Conservation (phyloP, 2,888 invertebrate genomes). For the Linnaemya tessellans region DNA sequence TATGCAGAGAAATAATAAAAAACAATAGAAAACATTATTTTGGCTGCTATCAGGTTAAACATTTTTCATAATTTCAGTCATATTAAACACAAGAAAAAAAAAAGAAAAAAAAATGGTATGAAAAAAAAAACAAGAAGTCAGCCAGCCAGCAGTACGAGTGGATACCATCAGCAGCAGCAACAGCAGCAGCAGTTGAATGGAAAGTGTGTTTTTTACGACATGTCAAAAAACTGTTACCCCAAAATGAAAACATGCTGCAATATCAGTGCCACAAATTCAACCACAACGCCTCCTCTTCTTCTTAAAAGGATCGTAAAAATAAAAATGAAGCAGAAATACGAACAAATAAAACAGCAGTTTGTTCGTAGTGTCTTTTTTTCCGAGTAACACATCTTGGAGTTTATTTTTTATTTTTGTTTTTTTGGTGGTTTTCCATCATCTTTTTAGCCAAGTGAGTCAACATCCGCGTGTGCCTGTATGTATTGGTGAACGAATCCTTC, state of each 20-base stretch:
- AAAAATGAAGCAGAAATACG: neutral
- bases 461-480: neutral
- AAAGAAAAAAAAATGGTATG: conserved; percentile 33
- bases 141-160: conserved; percentile 7
- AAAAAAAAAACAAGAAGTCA: conserved; percentile 21
- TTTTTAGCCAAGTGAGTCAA: conserved; percentile 65
- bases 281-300: conserved; percentile 60
- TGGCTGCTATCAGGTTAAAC: conserved; percentile 67
- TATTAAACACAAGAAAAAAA: conserved; percentile 58
- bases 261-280: conserved; percentile 67
- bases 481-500: neutral
- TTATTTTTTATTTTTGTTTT: conserved; percentile 20
- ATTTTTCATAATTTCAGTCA: conserved; percentile 70
- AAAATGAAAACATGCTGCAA: conserved; percentile 68
- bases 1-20: conserved; percentile 8
- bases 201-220: conserved; percentile 60
- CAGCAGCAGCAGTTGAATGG: conserved; percentile 33
- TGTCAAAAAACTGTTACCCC: conserved; percentile 70
- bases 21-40: conserved; percentile 42
- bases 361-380: conserved; percentile 7
- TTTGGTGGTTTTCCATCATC: conserved; percentile 46
- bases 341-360: conserved; percentile 18
- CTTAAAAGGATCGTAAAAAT: neutral
- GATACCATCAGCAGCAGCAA: conserved; percentile 6
- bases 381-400: conserved; percentile 55